A percentile compares a stretch with the other conserved stretches of the same genome.
Evolutionary conservation across 2,797 vertebrate genomes (phyloP).

Genomic region (Eulemur albifrons): DNA sequence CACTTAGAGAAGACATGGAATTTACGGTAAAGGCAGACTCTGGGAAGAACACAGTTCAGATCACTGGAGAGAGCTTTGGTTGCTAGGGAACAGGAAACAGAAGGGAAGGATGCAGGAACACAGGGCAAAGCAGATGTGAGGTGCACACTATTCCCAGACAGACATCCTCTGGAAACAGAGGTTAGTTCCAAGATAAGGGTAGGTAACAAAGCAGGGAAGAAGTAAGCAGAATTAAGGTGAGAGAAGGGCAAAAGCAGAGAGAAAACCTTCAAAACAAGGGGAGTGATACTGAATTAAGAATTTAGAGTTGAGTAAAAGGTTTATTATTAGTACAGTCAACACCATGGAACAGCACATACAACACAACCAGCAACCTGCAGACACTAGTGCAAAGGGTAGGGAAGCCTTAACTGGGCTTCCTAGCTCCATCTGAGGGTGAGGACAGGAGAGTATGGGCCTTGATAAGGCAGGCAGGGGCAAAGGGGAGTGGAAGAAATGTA

Average conservation of each 20-base stretch:
- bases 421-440: neutral
- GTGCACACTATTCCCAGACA: neutral
- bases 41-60: neutral
- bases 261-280: neutral
- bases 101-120: neutral
- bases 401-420: constrained; percentile 39
- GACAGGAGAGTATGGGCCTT: neutral
- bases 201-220: neutral
- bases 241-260: neutral
- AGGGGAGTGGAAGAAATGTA: constrained; percentile 24
- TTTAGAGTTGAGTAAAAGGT: constrained; percentile 66
- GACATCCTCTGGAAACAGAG: neutral
- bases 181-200: neutral
- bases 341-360: constrained; percentile 56
- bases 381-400: constrained; percentile 40
- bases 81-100: neutral
- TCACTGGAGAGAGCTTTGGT: neutral
- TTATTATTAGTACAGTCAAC: constrained; percentile 77
- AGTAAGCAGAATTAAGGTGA: neutral
- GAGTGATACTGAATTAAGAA: constrained; percentile 34
- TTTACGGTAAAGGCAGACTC: neutral
- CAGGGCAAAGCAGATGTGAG: neutral
- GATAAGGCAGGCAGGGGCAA: neutral
- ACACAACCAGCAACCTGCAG: constrained; percentile 66
- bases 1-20: neutral